A percentile compares a stretch with the other conserved stretches of the same genome.
Evolutionary conservation across 2,113 vertebrate species (phyloP).

Genomic region (Plotosus lineatus): DNA sequence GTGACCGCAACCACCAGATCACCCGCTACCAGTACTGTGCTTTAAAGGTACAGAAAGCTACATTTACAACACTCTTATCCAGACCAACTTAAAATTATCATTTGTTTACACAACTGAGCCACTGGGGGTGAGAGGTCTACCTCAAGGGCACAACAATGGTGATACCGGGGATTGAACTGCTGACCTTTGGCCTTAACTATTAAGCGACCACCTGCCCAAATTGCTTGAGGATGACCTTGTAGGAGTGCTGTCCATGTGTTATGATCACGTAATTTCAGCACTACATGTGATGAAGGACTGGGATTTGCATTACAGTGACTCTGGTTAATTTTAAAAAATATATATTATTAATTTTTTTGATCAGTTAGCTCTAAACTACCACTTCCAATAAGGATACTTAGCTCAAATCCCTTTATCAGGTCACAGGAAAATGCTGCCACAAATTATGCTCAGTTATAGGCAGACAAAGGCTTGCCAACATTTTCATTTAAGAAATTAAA

Average conservation of each 20-base stretch:
- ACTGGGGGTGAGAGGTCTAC: no score
- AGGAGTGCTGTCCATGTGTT: not conserved
- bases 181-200: no score
- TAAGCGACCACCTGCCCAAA: no score
- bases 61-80: no score
- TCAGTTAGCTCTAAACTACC: not conserved
- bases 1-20: conserved; percentile 97
- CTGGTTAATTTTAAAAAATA: not conserved
- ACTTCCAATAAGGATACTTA: not conserved
- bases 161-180: no score
- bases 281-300: not conserved
- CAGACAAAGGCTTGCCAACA: not conserved
- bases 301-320: not conserved
- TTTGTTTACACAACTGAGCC: no score
- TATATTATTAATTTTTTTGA: not conserved
- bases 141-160: no score
- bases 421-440: not conserved
- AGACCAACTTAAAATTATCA: no score
- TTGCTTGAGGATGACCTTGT: no score
- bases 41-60: conserved; percentile 80
- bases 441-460: not conserved
- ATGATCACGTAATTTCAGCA: not conserved
- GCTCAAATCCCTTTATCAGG: not conserved
- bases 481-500: not conserved
- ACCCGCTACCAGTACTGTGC: conserved; percentile 98